Evolutionary conservation across 2,888 invertebrate genomes (phyloP), one percentile per base, ranked within the genome.

Genomic region (Xylophagus ater): DNA sequence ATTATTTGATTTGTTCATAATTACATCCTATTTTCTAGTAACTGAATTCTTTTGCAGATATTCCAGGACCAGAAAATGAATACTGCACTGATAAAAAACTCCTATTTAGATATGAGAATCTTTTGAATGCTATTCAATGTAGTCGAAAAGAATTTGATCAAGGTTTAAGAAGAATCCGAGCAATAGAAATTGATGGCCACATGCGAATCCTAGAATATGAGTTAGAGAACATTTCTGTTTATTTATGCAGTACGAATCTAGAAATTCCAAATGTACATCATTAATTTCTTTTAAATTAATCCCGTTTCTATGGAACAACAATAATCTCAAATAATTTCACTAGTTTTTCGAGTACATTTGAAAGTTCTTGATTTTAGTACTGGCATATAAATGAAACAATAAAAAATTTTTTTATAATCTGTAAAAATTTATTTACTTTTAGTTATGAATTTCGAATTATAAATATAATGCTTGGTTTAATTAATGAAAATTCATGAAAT

Each of bases 401-500:
- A n/a, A n/a, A n/a, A n/a, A n/a, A n/a, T n/a, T n/a, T n/a, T n/a
- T n/a, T n/a, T n/a, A n/a, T n/a, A n/a, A n/a, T n/a, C n/a, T n/a
- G n/a, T n/a, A n/a, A n/a, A n/a, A n/a, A n/a, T n/a, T n/a, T n/a
- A n/a, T n/a, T n/a, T n/a, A 4, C 30, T 25, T 30, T 14, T 8
- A 45, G 40, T 10, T 49, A 84, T 54, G 81, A 87, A 56, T 84
- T 82, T 51, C 69, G 82, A 49, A 79, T 85, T 9, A 55, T 92
- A 7, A 81, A 81, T 3, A 72, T 80, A 45, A 81, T 93, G 74
- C 56, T 89, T n/a, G 82, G 82, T 55, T 63, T 88, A 19, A 76
- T 88, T 34, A 83, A 84, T 46, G 86, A 87, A 57, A 87, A 89
- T 57, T 85, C 86, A 0, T 89, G 90, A 89, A 57, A 71, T 3